Conservation (phyloP, 2,888 invertebrate species). For the Raillietiella orientalis region DNA sequence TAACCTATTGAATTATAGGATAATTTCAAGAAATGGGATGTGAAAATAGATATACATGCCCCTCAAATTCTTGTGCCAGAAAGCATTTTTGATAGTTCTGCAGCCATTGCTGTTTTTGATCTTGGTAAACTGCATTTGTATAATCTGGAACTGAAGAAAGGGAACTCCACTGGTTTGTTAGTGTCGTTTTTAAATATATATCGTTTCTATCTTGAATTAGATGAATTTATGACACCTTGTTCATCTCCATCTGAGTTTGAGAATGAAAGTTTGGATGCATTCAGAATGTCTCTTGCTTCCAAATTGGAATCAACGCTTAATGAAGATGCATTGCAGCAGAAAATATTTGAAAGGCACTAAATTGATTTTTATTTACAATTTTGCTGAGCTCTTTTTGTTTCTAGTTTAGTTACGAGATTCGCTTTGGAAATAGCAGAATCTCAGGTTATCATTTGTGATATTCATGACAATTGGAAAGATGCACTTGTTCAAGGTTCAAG, state of each 20-base stretch:
- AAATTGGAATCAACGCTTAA: constrained; percentile 7
- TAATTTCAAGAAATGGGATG: constrained; percentile 26
- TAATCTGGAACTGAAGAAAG: constrained; percentile 8
- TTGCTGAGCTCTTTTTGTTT: constrained; percentile 1
- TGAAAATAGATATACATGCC: constrained; percentile 67
- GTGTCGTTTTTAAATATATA: background rate
- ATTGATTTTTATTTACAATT: constrained; percentile 1
- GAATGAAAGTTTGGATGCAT: no score
- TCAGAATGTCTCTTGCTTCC: no score
- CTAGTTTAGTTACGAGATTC: constrained; percentile 12
- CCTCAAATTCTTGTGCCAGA: constrained; percentile 74
- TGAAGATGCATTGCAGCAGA: constrained; percentile 19
- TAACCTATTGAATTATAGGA: background rate
- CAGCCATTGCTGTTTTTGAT: constrained; percentile 34
- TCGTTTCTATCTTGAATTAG: background rate
- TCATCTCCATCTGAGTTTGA: constrained; percentile 30
- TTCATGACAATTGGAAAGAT: constrained; percentile 61
- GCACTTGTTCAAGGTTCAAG: constrained; percentile 55
- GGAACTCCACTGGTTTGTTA: constrained; percentile 3
- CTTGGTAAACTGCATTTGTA: constrained; percentile 46
- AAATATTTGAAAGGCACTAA: constrained; percentile 35
- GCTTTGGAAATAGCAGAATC: constrained; percentile 35
- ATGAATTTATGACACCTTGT: constrained; percentile 41
- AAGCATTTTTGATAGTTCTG: constrained; percentile 12
- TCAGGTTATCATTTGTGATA: constrained; percentile 59